Base-by-base conservation (phyloP, 2,888 invertebrate species). In the Rhyacophila evoluta region DNA sequence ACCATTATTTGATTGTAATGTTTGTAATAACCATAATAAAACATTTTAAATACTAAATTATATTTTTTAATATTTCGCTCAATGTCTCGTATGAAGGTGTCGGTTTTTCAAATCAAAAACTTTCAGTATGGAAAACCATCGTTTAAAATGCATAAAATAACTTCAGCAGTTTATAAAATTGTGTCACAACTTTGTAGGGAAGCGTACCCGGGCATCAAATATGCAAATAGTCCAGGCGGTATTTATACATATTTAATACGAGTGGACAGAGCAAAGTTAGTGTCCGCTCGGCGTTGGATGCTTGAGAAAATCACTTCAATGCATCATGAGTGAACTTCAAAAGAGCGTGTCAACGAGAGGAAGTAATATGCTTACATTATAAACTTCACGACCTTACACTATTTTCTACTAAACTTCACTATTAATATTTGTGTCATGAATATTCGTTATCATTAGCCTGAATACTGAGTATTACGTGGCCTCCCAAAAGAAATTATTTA, bases 211-310 rank as follows among this genome's bases (percentile, higher is more conserved):
- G 19, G 55, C 25, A 55, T 55, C 55, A 55, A 55, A 55, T 55
- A 55, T 55, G 55, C 55, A 55, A 55, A 55, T 55, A 55, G 55
- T 10, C 15, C 55, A 55, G 55, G 55, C 55, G 55, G 25, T 19
- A 55, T 55, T 55, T 55, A 55, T 55, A 55, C 55, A 55, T 55
- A 55, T 55, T 55, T 55, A 55, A 55, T 25, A 19, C 10, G 55
- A 55, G 19, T 19, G 55, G 55, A 55, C 55, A 55, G 11, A 55
- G 55, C 19, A 55, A 55, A 55, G 55, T 25, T 55, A 8, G 1
- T 2, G 25, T 12, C 15, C 25, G 55, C 55, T 19, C 55, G 25
- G 10, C 55, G 25, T 19, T 6, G 15, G 8, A 55, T 19, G 25
- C 8, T 8, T 55, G 55, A 55, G 55, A 5, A 55, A 55, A 55